Evolutionary conservation across 2,888 invertebrate species (phyloP), one percentile per base, ranked within the genome.

Genomic region (Coenonympha glycerion): DNA sequence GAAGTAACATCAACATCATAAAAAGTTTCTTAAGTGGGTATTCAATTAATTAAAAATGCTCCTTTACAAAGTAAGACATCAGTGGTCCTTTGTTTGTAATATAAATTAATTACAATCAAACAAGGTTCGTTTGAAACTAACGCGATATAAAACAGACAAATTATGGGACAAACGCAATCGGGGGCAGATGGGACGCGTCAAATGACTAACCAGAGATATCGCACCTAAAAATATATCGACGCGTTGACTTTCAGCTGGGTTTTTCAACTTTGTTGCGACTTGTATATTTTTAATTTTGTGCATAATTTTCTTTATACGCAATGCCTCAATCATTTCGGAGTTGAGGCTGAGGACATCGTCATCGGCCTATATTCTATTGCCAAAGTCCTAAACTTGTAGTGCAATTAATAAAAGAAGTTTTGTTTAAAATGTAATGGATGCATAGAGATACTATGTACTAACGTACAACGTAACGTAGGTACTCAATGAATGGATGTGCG

Each of bases 181-280:
- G 60, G 58, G 56, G 53, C 64, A 66, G 57, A 59, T 61, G 60
- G 53, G 60, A 55, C 59, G 60, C 47, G 47, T 56, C 59, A 68
- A 66, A 68, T 78, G 80, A 81, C 75, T 79, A 80, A 80, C 63
- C 51, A 62, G 61, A 69, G 76, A 80, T 77, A 77, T 58, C 61
- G 47, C 53, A 59, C 66, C 74, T 76, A 78, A 79, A 80, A 77
- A 79, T 81, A 81, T 56, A 58, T 63, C 79, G 53, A 68, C 70
- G 79, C 79, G 76, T 79, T 71, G 79, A 66, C 56, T 68, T 59
- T 62, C 60, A 47, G 40, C 49, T 49, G 30, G 39, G 34, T n/a
- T 24, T 19, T 52, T 39, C 22, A 49, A 46, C 46, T 56, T 11
- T 9, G 33, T 44, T 16, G 21, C 21, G 28, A 44, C 3, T 15